Conservation (phyloP, 2,797 vertebrate species). For the Smutsia temminckii region DNA sequence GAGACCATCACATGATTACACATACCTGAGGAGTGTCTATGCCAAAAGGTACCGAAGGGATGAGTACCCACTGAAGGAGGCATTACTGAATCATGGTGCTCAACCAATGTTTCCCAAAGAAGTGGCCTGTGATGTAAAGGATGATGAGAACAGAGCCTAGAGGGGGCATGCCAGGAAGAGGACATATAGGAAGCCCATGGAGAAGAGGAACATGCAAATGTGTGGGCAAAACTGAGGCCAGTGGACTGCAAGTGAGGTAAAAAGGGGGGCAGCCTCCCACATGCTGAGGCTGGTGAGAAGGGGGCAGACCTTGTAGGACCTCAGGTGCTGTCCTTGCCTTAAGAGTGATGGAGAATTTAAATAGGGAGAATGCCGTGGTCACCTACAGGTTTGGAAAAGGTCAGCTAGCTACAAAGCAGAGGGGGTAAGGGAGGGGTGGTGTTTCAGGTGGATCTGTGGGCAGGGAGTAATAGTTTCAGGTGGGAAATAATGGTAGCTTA, state of each 20-base stretch:
- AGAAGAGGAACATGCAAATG: background rate
- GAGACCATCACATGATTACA: background rate
- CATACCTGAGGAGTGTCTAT: too few relatives aligned
- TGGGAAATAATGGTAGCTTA: background rate
- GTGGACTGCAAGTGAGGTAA: too few relatives aligned
- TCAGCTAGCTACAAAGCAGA: background rate
- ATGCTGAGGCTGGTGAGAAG: background rate
- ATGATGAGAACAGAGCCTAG: background rate
- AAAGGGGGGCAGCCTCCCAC: background rate
- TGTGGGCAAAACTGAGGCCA: background rate
- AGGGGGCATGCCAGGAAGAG: background rate
- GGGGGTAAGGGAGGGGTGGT: background rate
- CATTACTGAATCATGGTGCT: background rate
- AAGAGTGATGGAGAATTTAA: background rate
- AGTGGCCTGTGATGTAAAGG: background rate
- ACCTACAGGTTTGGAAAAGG: background rate
- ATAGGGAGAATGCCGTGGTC: background rate
- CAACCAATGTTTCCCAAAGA: background rate
- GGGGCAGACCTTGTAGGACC: background rate
- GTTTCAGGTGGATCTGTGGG: background rate
- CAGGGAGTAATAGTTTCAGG: background rate
- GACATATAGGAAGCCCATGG: background rate
- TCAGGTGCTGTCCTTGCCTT: background rate
- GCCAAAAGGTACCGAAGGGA: background rate
- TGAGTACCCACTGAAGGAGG: background rate